Evolutionary conservation across 1,140 invertebrate species (phyloP), one percentile per base, ranked within the genome.

Genomic region (Gonioctena quinquepunctata): DNA sequence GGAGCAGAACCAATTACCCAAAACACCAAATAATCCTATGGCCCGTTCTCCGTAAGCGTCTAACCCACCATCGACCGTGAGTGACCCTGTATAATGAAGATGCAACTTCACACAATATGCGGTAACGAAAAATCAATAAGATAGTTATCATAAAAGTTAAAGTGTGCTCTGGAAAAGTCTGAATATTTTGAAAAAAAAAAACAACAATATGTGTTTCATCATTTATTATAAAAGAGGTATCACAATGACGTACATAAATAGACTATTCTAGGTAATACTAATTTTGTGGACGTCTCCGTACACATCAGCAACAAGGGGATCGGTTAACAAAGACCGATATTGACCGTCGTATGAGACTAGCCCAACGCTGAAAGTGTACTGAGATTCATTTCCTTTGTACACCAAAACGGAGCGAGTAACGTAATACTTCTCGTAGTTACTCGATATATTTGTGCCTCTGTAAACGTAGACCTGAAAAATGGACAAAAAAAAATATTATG

Each of bases 291-390:
- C n/a, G 1, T 66, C 63, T 6, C 63, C 63, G 27, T 66, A 54
- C 13, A 66, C n/a, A 27, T 66, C 50, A 27, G 63, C 63, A 4
- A 54, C 48, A 28, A 66, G 22, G 16, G 63, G 63, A 54, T 66
- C 49, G 0, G 63, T 66, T 54, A 66, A 66, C 23, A 66, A 26
- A 54, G 63, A 66, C 26, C 63, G 13, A 21, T 66, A 66, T 66
- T 56, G 48, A 27, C 71, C 54, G 27, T 79, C 76, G 23, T 69
- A 63, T 11, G 76, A 77, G 11, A 73, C 71, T 13, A 77, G 63
- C 52, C 71, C 76, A 4, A 79, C 76, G 33, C 72, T 71, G 50
- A 79, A 79, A 2, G 76, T 74, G 49, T 79, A 77, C n/a, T 72
- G 74, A 57, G 64, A 66, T 19, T 68, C 66, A 8, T 79, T 74